Evolutionary conservation across 1,140 invertebrate genomes (phyloP), one percentile per base, ranked within the genome.

Genomic region (Himalopsyche phryganea): DNA sequence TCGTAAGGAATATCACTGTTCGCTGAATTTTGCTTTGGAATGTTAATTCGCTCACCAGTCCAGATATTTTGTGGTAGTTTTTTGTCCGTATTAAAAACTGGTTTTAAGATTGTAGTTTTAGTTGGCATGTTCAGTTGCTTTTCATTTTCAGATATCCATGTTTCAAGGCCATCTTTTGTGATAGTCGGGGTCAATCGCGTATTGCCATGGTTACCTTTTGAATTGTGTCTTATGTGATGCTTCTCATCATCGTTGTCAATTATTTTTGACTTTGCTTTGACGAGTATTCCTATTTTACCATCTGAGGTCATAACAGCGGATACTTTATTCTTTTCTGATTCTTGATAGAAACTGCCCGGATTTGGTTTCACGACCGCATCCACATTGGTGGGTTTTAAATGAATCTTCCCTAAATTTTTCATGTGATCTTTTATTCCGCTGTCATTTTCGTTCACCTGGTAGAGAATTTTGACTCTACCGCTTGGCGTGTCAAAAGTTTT

Each of bases 401-500:
- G 33, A 13, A 38, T 48, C 41, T 17, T 50, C 51, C 1, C 28
- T 47, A 2, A 1, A 9, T 47, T 54, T 33, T 28, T 42, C 19
- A 45, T 28, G 23, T 57, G n/a, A 41, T 38, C 18, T 50, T 54
- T 53, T 15, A 42, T 49, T 10, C 13, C 18, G n/a, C 45, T 55
- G 1, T 64, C 53, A 19, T 64, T 56, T 15, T 64, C 61, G 15
- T 57, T 50, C 6, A 64, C 57, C 44, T 64, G 52, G 49, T 55
- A 64, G 1, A 64, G 33, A 11, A 64, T 64, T 41, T 64, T 64
- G 3, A 64, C 61, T 38, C 54, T 51, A 15, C 61, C 61, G 35
- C 53, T 57, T 1, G 61, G 61, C 3, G 61, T 64, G 11, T 64
- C 53, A 41, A 60, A 64, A 6, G 61, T 64, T 54, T 64, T 64